Evolutionary conservation across 2,113 vertebrate genomes (phyloP).

Genomic region (Perccottus glenii): DNA sequence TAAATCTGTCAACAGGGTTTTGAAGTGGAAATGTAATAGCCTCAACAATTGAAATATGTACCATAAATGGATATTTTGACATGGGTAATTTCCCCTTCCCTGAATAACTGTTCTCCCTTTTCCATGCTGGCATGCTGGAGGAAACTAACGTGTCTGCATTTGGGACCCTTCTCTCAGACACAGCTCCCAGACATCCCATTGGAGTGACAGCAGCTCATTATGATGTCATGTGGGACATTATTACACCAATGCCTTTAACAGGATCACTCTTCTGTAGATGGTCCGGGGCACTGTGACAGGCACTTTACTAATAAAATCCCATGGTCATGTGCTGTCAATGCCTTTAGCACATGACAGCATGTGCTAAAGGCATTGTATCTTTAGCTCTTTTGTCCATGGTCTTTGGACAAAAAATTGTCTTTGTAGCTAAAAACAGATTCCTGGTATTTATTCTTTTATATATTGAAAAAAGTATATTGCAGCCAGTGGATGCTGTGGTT

Average conservation of each 20-base stretch:
- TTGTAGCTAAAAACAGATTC: slow-evolving; percentile 67
- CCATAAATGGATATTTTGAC: slow-evolving; percentile 50
- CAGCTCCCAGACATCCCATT: slow-evolving; percentile 55
- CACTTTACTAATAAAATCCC: slow-evolving; percentile 68
- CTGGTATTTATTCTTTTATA: slow-evolving; percentile 51
- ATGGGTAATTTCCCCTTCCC: slow-evolving; percentile 33
- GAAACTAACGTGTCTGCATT: slow-evolving; percentile 44
- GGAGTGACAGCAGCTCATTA: slow-evolving; percentile 64
- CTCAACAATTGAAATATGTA: slow-evolving; percentile 23
- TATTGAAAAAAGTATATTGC: slow-evolving; percentile 62
- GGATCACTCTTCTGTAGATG: slow-evolving; percentile 53
- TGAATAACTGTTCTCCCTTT: slow-evolving; percentile 39
- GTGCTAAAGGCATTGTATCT: slow-evolving; percentile 67
- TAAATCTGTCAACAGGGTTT: slow-evolving; percentile 19
- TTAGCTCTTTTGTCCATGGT: slow-evolving; percentile 47
- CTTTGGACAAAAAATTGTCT: too few relatives aligned
- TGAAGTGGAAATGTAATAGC: slow-evolving; percentile 6
- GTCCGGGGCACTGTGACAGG: slow-evolving; percentile 39
- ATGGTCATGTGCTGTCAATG: too few relatives aligned
- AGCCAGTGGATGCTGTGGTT: slow-evolving; percentile 48
- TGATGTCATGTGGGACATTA: slow-evolving; percentile 78
- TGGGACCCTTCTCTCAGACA: slow-evolving; percentile 42
- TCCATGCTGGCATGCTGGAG: slow-evolving; percentile 39
- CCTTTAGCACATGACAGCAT: too few relatives aligned
- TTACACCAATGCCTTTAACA: slow-evolving; percentile 73